Conservation (phyloP, 2,797 vertebrate genomes). For the Euthynnus affinis region DNA sequence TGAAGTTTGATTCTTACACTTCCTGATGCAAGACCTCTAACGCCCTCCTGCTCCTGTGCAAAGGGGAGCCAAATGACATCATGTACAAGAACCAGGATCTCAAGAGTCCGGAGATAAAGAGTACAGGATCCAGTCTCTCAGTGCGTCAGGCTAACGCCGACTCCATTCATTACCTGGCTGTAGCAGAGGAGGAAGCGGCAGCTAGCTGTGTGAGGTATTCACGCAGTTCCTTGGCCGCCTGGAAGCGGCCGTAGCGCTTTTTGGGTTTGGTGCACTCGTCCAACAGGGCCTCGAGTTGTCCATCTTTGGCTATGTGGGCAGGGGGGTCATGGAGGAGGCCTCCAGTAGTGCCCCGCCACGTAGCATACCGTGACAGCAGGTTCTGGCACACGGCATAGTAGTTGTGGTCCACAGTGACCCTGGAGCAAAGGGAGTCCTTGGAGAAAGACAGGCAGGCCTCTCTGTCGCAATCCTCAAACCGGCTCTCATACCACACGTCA, state of each 20-base stretch:
- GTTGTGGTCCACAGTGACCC: conserved; percentile 98
- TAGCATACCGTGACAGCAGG: conserved; percentile 95
- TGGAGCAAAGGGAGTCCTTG: conserved; percentile 95
- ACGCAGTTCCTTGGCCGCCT: conserved; percentile 94
- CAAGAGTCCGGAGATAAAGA: conserved; percentile 61
- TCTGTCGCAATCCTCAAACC: conserved; percentile 97
- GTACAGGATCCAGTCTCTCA: conserved; percentile 64
- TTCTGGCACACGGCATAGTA: conserved; percentile 99
- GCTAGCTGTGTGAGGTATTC: conserved; percentile 95
- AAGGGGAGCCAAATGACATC: conserved; percentile 76
- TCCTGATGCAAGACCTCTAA: conserved; percentile 62
- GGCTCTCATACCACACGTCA: conserved; percentile 98
- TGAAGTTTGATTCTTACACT: conserved; percentile 65
- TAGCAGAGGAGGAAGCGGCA: conserved; percentile 78
- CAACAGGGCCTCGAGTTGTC: conserved; percentile 93
- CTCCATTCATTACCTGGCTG: conserved; percentile 92
- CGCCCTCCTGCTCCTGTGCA: conserved; percentile 60
- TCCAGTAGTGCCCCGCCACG: conserved; percentile 96
- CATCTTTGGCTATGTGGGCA: conserved; percentile 93
- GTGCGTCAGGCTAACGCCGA: conserved; percentile 67
- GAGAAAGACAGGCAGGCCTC: conserved; percentile 99
- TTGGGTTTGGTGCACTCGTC: conserved; percentile 98
- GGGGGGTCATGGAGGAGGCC: conserved; percentile 97
- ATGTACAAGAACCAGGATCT: conserved; percentile 75
- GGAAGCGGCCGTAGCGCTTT: conserved; percentile 94